Base-by-base conservation (phyloP, 2,113 vertebrate genomes). In the Daphoenositta chrysoptera region DNA sequence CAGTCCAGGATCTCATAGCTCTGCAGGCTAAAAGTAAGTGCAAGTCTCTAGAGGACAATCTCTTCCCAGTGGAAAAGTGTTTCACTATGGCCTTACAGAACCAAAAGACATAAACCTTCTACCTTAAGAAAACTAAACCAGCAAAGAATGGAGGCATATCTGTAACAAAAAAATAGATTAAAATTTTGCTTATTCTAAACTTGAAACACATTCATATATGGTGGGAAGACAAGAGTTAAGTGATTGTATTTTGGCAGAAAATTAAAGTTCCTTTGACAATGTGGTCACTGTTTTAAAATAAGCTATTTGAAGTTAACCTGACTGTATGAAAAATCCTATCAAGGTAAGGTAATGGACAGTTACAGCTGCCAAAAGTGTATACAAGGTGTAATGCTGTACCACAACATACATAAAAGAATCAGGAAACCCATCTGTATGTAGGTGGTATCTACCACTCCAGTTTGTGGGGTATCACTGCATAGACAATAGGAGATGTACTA, bases 1-100 rank as follows among this genome's bases (percentile, higher is more conserved):
- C 79, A 90, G 63, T 72, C 40, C 83, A 60, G 45, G 91, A 81
- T 94, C 64, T 92, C 83, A 69, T 24, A 83, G 21, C 17, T 77
- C 66, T 87, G 22, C n/a, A 81, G 70, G 64, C n/a, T 92, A 83
- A 69, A 89, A 82, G 20, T 66, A 33, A 80, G 22, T 75, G 40
- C 42, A 64, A 57, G 27, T 91, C 63, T 89, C 40, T 1, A 42
- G 47, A 47, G 73, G 19, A 44, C 40, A 86, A 17, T 81, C 40
- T 82, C 61, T 45, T 88, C 79, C 45, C 48, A 72, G 19, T 53
- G 40, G 61, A 61, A 51, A 82, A 56, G 3, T 68, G 13, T 24
- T 83, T 87, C 30, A n/a, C 37, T 85, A 28, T 33, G 33, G 15
- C 13, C 23, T 79, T 81, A 66, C 21, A 84, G 23, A 77, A 81